A percentile compares a stretch with the other conserved stretches of the same genome.
These are phyloP conservation scores for Gallinago paraguaiae DNA, from an alignment of 2,113 vertebrate genomes.

Conservation along the genomic window DNA sequence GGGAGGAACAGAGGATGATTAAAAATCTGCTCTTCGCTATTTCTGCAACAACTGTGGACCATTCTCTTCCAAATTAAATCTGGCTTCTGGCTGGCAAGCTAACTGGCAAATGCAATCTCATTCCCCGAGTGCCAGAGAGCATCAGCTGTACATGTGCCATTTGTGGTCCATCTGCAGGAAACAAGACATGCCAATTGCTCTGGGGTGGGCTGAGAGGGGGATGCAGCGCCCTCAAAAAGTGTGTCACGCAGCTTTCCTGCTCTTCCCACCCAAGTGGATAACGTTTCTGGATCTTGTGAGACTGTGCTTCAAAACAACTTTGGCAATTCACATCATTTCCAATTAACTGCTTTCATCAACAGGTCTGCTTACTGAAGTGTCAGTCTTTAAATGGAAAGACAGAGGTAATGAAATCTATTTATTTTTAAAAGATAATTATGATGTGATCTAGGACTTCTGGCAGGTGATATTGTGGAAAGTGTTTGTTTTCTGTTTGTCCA, in stretches of 20 bases:
- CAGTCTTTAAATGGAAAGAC: not conserved
- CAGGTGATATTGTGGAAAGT: not conserved
- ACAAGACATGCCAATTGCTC: not conserved
- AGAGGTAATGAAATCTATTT: not conserved
- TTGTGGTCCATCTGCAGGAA: conserved; percentile 53
- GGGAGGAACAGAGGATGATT: conserved; percentile 37
- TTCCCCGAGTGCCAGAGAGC: not conserved
- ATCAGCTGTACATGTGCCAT: conserved; percentile 16
- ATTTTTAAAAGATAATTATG: not conserved
- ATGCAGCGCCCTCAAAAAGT: not conserved
- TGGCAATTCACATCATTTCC: not conserved
- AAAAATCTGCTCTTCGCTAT: conserved; percentile 58
- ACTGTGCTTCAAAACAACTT: not conserved
- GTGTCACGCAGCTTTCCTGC: not conserved
- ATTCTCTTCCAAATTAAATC: conserved; percentile 61
- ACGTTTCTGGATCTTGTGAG: not conserved
- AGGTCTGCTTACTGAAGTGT: not conserved
- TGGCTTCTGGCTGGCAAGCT: conserved; percentile 31
- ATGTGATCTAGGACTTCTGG: not conserved
- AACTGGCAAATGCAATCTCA: conserved; percentile 23
- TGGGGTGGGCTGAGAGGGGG: not conserved
- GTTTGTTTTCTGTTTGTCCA: not conserved
- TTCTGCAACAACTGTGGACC: conserved; percentile 41
- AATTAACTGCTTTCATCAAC: not conserved
- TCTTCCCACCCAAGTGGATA: not conserved